Evolutionary conservation across 2,797 vertebrate species (phyloP).

Genomic region (Hippocampus kuda): DNA sequence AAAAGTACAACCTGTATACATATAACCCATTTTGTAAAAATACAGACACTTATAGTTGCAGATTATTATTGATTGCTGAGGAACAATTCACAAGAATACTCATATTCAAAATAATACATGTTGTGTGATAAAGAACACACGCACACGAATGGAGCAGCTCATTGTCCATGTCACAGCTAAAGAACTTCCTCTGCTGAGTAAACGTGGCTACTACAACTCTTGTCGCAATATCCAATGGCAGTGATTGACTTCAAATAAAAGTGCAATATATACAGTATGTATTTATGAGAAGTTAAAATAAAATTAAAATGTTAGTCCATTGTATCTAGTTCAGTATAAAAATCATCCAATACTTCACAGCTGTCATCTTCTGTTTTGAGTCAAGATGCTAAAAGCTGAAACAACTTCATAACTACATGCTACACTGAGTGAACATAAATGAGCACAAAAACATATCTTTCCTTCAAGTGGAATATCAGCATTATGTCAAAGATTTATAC

Average conservation of each 20-base stretch:
- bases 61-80: neutral
- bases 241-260: slow-evolving; percentile 55
- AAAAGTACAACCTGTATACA: neutral
- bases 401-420: neutral
- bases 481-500: neutral
- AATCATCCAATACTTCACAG: slow-evolving; percentile 30
- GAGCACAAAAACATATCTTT: neutral
- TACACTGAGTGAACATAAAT: neutral
- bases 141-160: slow-evolving; percentile 28
- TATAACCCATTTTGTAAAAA: neutral
- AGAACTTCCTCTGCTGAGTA: slow-evolving; percentile 49
- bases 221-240: slow-evolving; percentile 53
- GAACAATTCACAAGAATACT: neutral
- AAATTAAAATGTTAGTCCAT: slow-evolving; percentile 56
- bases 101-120: neutral
- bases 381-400: neutral
- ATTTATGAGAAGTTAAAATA: slow-evolving; percentile 34
- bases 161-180: slow-evolving; percentile 33
- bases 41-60: neutral
- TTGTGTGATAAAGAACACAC: slow-evolving; percentile 19
- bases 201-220: slow-evolving; percentile 35
- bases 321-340: slow-evolving; percentile 43
- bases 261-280: slow-evolving; percentile 19
- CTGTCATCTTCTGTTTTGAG: neutral
- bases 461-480: neutral